Evolutionary conservation across 2,797 vertebrate genomes (phyloP).

Genomic region (Chelonia mydas): DNA sequence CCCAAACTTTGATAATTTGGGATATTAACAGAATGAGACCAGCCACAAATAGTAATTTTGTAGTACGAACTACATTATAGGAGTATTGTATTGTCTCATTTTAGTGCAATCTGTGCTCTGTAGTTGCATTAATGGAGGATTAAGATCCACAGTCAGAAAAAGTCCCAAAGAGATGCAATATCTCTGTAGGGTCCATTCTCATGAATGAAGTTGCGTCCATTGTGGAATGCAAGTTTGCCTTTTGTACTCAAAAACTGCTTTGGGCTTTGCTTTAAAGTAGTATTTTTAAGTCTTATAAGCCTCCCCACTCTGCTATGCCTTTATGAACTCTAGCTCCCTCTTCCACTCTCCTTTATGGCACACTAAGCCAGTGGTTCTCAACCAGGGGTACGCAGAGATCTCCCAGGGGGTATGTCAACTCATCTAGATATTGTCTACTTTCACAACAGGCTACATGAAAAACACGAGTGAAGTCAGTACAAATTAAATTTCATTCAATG

Average conservation of each 20-base stretch:
- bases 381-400: too few species aligned
- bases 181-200: background rate
- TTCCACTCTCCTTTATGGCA: background rate
- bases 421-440: too few species aligned
- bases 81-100: background rate
- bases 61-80: background rate
- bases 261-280: background rate
- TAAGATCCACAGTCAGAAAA: background rate
- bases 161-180: background rate
- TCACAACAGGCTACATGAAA: too few species aligned
- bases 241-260: background rate
- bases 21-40: background rate
- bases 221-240: background rate
- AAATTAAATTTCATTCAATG: too few species aligned
- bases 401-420: too few species aligned
- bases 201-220: background rate
- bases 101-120: background rate
- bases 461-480: too few species aligned
- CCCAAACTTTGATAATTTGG: background rate
- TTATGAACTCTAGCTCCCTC: background rate
- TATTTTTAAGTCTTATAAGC: background rate
- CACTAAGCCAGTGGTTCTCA: background rate
- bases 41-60: background rate
- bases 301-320: background rate
- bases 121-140: background rate